Evolutionary conservation across 2,797 vertebrate genomes (phyloP).

Genomic region (Tragelaphus oryx): DNA sequence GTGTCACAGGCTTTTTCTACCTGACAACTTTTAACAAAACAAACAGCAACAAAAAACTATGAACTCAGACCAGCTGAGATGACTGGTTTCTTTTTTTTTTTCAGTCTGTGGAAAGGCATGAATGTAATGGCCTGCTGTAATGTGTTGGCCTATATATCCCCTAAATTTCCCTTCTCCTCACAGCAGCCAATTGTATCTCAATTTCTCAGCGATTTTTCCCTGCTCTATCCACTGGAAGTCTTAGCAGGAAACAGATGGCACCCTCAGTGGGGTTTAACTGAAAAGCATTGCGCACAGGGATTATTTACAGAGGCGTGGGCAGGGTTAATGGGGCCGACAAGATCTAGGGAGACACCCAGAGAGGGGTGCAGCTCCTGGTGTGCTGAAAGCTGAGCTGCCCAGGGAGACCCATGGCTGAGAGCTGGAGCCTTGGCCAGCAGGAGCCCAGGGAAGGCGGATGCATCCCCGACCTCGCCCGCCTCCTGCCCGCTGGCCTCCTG

Average conservation of each 20-base stretch:
- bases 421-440: not conserved
- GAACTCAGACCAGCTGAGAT: not conserved
- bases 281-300: slow-evolving; percentile 6
- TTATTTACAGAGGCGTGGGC: slow-evolving; percentile 18
- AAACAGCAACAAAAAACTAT: not conserved
- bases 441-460: not conserved
- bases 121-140: no score
- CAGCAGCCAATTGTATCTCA: not conserved
- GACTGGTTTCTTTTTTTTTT: not conserved
- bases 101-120: not conserved
- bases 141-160: not conserved
- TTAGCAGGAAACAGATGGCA: slow-evolving; percentile 43
- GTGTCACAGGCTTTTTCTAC: not conserved
- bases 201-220: not conserved
- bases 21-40: not conserved
- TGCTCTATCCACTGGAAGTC: not conserved
- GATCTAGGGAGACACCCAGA: not conserved
- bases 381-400: not conserved
- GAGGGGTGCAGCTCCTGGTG: not conserved
- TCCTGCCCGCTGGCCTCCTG: not conserved
- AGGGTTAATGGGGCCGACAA: not conserved
- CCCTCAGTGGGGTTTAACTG: not conserved
- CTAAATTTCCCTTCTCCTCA: not conserved
- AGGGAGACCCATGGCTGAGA: not conserved
- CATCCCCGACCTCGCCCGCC: not conserved